Evolutionary conservation across 2,888 invertebrate genomes (phyloP).

Genomic region (Yponomeuta evonymella): DNA sequence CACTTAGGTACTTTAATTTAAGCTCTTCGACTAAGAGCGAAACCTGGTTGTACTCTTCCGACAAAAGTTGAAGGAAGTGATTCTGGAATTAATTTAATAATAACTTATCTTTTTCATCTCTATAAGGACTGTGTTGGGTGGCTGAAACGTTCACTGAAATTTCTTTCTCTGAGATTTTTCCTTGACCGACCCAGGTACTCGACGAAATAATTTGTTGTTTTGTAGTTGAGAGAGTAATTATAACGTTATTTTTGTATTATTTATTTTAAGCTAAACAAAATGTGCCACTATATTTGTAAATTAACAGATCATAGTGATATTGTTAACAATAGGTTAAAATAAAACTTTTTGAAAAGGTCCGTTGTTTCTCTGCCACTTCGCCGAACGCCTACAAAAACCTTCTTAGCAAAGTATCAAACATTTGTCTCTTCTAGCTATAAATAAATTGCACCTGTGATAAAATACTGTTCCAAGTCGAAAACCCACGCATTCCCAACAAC

Average conservation of each 20-base stretch:
- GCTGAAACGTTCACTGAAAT: neutral
- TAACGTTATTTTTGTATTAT: slow-evolving; percentile 72
- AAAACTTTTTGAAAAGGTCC: slow-evolving; percentile 21
- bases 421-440: neutral
- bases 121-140: neutral
- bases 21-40: too few relatives aligned
- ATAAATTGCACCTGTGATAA: neutral
- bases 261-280: slow-evolving; percentile 72
- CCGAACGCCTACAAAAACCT: neutral
- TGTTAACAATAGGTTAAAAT: slow-evolving; percentile 50
- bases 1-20: too few relatives aligned
- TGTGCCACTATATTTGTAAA: slow-evolving; percentile 50
- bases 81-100: neutral
- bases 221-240: slow-evolving; percentile 51
- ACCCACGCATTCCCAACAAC: too few relatives aligned
- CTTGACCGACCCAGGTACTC: slow-evolving; percentile 29
- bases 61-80: too few relatives aligned
- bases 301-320: slow-evolving; percentile 68
- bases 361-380: neutral
- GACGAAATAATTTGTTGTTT: slow-evolving; percentile 46
- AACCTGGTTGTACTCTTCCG: too few relatives aligned
- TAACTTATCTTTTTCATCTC: neutral
- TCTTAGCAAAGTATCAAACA: neutral
- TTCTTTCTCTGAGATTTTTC: slow-evolving; percentile 37
- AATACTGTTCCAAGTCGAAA: neutral